phyloP scores from a whole-genome alignment of 2,797 vertebrate genomes.

The Epinephelus coioides region DNA sequence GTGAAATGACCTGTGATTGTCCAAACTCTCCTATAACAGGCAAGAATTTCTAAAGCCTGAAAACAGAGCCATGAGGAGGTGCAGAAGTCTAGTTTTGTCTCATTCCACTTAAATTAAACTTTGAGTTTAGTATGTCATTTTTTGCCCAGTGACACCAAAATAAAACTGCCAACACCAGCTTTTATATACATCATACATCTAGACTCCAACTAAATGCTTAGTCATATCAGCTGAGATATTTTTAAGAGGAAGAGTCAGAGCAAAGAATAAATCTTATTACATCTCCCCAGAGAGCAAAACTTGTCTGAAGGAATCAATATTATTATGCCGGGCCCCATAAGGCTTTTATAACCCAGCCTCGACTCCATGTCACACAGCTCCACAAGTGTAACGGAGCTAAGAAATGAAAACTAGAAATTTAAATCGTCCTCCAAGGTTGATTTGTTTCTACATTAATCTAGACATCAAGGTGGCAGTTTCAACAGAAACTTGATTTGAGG shows the following conservation, averaged over 20 bases:
- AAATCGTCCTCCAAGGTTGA: neutral
- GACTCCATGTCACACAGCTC: neutral
- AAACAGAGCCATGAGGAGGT: too few species aligned
- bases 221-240: conserved; percentile 36
- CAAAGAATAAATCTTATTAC: conserved; percentile 41
- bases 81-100: too few species aligned
- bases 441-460: neutral
- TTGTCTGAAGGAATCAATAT: conserved; percentile 52
- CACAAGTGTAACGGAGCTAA: conserved; percentile 34
- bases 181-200: conserved; percentile 36
- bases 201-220: conserved; percentile 52
- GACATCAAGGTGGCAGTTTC: neutral
- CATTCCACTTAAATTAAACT: too few species aligned
- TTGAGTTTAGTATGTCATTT: too few species aligned
- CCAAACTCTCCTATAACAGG: too few species aligned
- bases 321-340: conserved; percentile 24
- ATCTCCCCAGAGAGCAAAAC: conserved; percentile 30
- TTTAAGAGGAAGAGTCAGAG: conserved; percentile 24
- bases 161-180: too few species aligned
- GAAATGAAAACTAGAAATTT: neutral
- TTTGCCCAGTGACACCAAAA: too few species aligned
- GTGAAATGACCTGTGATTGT: too few species aligned
- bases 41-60: too few species aligned
- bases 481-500: neutral
- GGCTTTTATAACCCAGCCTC: conserved; percentile 10